A percentile compares a stretch with the other conserved stretches of the same genome.
Conservation (phyloP, 2,888 invertebrate genomes). For the Synanthedon andrenaeformis region DNA sequence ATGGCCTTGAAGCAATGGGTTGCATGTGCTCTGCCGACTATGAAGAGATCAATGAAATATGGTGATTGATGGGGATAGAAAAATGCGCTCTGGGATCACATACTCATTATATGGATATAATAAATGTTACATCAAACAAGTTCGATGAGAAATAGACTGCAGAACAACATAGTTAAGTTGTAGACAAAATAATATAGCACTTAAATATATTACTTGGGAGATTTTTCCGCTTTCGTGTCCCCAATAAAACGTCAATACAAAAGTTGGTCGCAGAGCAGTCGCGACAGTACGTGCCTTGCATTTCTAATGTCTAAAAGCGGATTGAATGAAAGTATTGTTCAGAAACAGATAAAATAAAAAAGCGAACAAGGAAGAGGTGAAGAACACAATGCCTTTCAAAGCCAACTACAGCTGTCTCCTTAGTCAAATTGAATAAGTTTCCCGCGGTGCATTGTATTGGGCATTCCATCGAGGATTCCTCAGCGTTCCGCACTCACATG, state of each 20-base stretch:
- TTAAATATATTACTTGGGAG: too few relatives aligned
- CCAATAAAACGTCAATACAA: constrained; percentile 16
- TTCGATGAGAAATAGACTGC: too few relatives aligned
- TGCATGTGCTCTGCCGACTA: too few relatives aligned
- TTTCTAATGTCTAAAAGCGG: constrained; percentile 44
- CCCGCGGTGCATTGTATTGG: constrained; percentile 44
- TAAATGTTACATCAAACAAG: too few relatives aligned
- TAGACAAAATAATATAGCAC: too few relatives aligned
- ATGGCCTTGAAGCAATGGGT: too few relatives aligned
- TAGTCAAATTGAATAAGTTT: constrained; percentile 64
- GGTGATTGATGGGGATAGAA: too few relatives aligned
- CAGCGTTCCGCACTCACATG: constrained; percentile 25
- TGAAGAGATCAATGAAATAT: too few relatives aligned
- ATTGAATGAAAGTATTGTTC: constrained; percentile 63
- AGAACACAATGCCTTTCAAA: constrained; percentile 51
- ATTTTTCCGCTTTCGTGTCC: constrained; percentile 17
- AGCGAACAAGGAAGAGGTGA: constrained; percentile 33
- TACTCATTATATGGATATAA: too few relatives aligned
- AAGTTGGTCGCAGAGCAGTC: constrained; percentile 35
- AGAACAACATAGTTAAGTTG: neutral
- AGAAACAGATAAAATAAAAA: constrained; percentile 47
- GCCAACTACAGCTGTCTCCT: constrained; percentile 54
- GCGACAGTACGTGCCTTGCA: constrained; percentile 53
- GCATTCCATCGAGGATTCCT: constrained; percentile 29
- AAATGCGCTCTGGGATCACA: too few relatives aligned